Base-by-base conservation (phyloP, 2,888 invertebrate genomes). In the Leptura quadrifasciata region DNA sequence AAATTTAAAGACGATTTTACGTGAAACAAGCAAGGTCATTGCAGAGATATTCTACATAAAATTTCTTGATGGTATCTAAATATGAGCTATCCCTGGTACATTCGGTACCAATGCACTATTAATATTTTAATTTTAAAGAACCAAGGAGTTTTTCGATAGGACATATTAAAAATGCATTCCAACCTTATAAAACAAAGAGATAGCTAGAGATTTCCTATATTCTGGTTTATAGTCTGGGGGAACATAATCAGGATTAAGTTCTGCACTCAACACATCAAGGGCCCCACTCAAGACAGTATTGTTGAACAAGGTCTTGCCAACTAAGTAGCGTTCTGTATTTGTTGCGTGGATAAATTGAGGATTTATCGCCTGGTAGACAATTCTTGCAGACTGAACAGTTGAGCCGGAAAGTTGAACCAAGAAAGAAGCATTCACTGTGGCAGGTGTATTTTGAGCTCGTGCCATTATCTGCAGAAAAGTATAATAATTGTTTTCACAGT, bases 181-280 rank as follows among this genome's bases (percentile, higher is more conserved):
- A 31, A 31, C 27, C 27, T 31, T 31, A 31, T 31, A 31, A 31
- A 31, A 31, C 27, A 31, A 31, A 31, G 27, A 67, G 71, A 94
- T 89, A 0, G 96, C 94, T 6, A 96, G 89, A 10, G 90, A 90
- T 82, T 92, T 93, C 24, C 95, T 91, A 83, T 94, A 96, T 52
- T 89, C 90, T 0, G 94, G 92, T 0, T 93, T 91, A 0, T 94
- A 92, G 84, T 95, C 94, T 0, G 94, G 93, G 0, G 92, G 90
- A 15, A 90, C 87, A 15, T 91, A 89, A 69, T 93, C 92, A 0
- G 95, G 94, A 1, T 90, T 85, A 0, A 96, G 77, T 86, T 96
- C 94, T 0, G 89, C 80, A 10, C 90, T 86, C 68, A 60, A 17
- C 9, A 21, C n/a, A 4, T 60, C 27, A 4, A 60, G 31, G 8